Evolutionary conservation across 2,888 invertebrate species (phyloP), one percentile per base, ranked within the genome.

Genomic region (Fragum whitleyi): DNA sequence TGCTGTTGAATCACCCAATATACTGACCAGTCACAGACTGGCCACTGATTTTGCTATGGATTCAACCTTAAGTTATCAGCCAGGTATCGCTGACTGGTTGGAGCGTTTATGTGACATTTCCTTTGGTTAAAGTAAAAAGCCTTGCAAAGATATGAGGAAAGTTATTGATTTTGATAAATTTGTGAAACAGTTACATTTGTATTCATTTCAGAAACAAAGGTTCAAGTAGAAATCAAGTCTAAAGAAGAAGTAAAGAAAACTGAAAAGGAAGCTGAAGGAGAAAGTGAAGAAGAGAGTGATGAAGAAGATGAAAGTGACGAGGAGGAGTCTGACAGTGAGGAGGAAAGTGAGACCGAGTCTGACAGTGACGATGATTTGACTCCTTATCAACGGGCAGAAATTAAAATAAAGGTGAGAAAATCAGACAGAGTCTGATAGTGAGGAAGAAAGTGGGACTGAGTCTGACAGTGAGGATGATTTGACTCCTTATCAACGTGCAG

Each of bases 211-310:
- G 72, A 72, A 55, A 81, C 81, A n/a, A 76, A 75, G 72, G 83
- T 85, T 55, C 77, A 86, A 28, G 79, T 83, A 42, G 84, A 81
- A 16, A 79, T 71, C 95, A 97, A 92, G 94, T 97, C 80, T 96
- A 96, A 91, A 96, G 96, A 16, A 96, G 97, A 96, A 91, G 79
- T 65, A 97, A 96, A 92, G 79, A 96, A 91, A 96, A 96, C 14
- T 96, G 97, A 96, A 91, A 77, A 85, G 14, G 87, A 88, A 19
- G 87, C 88, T 28, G 91, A 90, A 29, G 93, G 93, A 32, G 92
- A 93, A 39, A 94, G 94, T 42, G 89, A 89, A 19, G 86, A 90
- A 1, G 90, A 90, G 6, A 94, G 93, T 21, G 85, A 84, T 0
- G 90, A 90, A 1, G 89, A 90, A 11, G 86, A 83, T 11, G 87